Conservation (phyloP, 2,888 invertebrate species). For the Vesta saturnalis region DNA sequence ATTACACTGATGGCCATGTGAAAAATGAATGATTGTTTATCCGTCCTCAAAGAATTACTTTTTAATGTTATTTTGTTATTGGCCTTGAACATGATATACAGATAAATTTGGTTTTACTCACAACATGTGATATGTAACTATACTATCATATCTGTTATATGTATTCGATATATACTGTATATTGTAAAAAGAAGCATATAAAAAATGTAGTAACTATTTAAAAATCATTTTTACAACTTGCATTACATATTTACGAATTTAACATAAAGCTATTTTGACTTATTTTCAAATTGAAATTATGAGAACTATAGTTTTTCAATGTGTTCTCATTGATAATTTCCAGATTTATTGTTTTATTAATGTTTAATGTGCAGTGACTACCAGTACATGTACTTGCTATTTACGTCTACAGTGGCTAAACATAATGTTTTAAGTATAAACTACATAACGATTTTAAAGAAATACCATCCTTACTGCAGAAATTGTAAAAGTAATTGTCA, state of each 20-base stretch:
- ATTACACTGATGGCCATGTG: conserved; percentile 30
- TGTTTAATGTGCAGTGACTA: neutral
- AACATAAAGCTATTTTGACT: neutral
- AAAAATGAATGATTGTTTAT: conserved; percentile 31
- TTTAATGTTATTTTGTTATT: conserved; percentile 30
- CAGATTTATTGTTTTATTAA: neutral
- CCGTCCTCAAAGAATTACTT: conserved; percentile 41
- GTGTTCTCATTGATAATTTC: too few species aligned
- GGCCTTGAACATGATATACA: conserved; percentile 45
- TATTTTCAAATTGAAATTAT: neutral
- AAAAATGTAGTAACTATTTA: neutral
- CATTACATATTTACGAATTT: neutral
- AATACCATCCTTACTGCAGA: too few species aligned
- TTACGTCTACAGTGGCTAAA: too few species aligned
- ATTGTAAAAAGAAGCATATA: conserved; percentile 4
- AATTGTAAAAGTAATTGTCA: too few species aligned
- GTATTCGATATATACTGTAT: conserved; percentile 9
- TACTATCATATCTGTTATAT: conserved; percentile 42
- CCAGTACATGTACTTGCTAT: neutral
- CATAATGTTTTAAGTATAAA: too few species aligned
- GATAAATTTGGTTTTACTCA: conserved; percentile 43
- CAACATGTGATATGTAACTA: conserved; percentile 53
- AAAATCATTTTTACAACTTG: neutral
- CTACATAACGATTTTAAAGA: too few species aligned
- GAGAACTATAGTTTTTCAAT: too few species aligned